These are phyloP conservation scores for Tetragonisca angustula DNA, from an alignment of 2,888 invertebrate species.

Conservation along the genomic window DNA sequence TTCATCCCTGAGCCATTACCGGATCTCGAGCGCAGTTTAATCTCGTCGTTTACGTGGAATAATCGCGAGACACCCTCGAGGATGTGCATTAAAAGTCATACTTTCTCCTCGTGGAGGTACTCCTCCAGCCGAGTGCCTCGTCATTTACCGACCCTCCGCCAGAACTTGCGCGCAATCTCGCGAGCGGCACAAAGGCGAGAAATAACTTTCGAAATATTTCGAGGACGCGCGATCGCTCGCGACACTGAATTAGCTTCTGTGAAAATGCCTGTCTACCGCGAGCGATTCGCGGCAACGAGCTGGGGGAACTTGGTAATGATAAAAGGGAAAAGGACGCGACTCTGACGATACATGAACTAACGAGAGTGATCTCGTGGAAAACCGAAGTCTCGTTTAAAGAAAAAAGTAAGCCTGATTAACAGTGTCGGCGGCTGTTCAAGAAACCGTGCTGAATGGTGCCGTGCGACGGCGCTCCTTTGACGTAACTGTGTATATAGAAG, in stretches of 20 bases:
- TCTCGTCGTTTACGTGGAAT: slow-evolving; percentile 61
- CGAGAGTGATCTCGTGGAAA: slow-evolving; percentile 40
- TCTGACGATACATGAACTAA: slow-evolving; percentile 32
- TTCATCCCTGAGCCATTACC: slow-evolving; percentile 57
- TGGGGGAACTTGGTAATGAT: background rate
- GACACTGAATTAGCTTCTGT: background rate
- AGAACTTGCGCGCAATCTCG: background rate
- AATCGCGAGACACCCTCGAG: slow-evolving; percentile 56
- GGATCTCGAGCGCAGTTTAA: slow-evolving; percentile 61
- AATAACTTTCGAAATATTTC: background rate
- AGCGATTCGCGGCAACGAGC: background rate
- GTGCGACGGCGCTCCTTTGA: too few relatives aligned
- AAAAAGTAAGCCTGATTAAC: too few relatives aligned
- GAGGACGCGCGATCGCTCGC: background rate
- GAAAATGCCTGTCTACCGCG: too few relatives aligned
- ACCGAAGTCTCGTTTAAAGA: slow-evolving; percentile 7
- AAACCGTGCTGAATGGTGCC: too few relatives aligned
- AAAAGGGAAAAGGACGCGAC: background rate
- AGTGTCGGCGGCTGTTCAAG: too few relatives aligned
- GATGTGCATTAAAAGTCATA: slow-evolving; percentile 43
- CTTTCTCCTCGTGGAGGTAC: background rate
- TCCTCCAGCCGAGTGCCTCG: background rate
- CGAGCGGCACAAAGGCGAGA: background rate
- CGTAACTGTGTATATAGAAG: too few relatives aligned
- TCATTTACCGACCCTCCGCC: background rate